These are phyloP conservation scores for Hippopotamus amphibius DNA, from an alignment of 2,113 vertebrate genomes.

Conservation along the genomic window DNA sequence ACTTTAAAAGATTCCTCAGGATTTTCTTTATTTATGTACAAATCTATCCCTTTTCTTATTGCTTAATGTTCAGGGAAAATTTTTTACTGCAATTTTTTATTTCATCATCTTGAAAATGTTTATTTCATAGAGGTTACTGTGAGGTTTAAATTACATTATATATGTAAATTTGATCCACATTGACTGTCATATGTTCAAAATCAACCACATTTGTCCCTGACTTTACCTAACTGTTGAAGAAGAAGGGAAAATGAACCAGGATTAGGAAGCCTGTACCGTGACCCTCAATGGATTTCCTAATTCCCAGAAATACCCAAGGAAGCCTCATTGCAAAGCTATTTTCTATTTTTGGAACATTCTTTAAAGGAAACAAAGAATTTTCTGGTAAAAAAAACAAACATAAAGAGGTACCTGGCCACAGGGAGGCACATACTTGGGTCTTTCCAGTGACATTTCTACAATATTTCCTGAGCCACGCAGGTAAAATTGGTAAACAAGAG, in stretches of 20 bases:
- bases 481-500: background rate
- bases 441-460: background rate
- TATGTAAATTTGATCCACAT: background rate
- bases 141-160: background rate
- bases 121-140: background rate
- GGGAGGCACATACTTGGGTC: background rate
- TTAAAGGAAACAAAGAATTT: background rate
- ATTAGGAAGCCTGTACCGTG: background rate
- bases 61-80: background rate
- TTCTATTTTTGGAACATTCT: background rate
- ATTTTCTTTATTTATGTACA: background rate
- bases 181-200: background rate
- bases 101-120: background rate
- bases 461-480: background rate
- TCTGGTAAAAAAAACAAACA: background rate
- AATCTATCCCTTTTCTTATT: background rate
- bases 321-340: background rate
- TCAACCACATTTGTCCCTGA: background rate
- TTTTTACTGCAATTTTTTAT: background rate
- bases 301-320: background rate
- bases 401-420: background rate
- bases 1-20: background rate
- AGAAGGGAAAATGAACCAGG: background rate
- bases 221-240: background rate
- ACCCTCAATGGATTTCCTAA: background rate